Conservation (phyloP, 2,113 vertebrate species). For the Peromyscus leucopus region DNA sequence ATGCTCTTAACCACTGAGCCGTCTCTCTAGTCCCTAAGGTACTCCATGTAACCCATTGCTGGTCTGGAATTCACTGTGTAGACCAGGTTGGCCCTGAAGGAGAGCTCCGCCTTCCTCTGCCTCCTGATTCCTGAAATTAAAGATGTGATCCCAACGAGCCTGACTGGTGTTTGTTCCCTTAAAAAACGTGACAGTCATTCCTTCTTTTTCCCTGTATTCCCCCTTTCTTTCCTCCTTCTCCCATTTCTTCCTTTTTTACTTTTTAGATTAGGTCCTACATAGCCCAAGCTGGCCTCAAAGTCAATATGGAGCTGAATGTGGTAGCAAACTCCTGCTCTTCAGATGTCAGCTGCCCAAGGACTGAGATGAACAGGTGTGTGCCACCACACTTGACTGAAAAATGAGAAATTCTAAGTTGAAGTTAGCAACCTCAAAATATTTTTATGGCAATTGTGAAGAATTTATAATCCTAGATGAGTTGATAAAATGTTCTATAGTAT, state of each 20-base stretch:
- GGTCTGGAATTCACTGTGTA: not conserved
- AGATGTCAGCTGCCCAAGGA: not conserved
- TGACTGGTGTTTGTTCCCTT: not conserved
- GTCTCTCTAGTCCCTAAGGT: not conserved
- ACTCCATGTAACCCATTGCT: not conserved
- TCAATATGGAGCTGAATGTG: not conserved
- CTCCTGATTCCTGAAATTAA: not conserved
- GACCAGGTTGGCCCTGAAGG: not conserved
- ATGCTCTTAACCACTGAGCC: not conserved
- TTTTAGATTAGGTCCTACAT: not conserved
- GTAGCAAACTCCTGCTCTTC: too few species aligned
- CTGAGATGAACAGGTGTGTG: not conserved
- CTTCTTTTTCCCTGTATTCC: not conserved
- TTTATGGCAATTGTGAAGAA: not conserved
- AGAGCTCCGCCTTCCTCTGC: not conserved
- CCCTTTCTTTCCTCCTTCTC: not conserved
- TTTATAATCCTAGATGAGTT: not conserved
- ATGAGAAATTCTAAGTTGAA: not conserved
- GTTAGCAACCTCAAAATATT: not conserved
- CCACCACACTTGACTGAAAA: not conserved
- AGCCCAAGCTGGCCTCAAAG: not conserved
- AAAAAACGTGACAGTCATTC: not conserved
- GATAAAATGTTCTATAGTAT: too few species aligned
- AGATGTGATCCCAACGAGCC: not conserved
- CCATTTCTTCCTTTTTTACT: not conserved